Evolutionary conservation across 2,888 invertebrate species (phyloP), one percentile per base, ranked within the genome.

Genomic region (Caenorhabditis sulstoni): DNA sequence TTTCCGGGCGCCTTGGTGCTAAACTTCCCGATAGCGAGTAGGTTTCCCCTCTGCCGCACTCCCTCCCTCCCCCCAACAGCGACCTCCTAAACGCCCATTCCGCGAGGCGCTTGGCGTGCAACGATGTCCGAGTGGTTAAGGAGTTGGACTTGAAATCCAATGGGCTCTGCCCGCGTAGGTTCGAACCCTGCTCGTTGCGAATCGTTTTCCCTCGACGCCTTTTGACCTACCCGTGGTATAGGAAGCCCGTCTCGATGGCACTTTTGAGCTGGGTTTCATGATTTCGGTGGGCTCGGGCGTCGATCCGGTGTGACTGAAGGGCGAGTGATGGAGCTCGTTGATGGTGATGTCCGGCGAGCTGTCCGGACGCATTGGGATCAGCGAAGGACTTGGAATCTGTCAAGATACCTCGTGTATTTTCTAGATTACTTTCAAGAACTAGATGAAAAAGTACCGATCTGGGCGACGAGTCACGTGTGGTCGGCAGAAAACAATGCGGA

Each of bases 71-170:
- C 45, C 45, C 8, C 45, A n/a, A 4, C 45, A 12, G 45, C 45
- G 11, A 16, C 22, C 23, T 58, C 22, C 45, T 44, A 5, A 22
- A 16, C 4, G 58, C 44, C 18, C 39, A 12, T 1, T 7, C 3
- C 9, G 22, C 1, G 0, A 7, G 16, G 22, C 22, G 3, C 1
- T 18, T 2, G 1, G 2, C 49, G 50, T 39, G 73, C 81, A 67
- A 62, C 73, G 76, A 76, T 76, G 81, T 81, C 81, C 81, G 71
- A 71, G 92, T 92, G 92, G 92, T 92, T 92, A 92, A 92, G 92
- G 92, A 92, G 93, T 93, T 92, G 92, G 93, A 93, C 93, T 93
- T 92, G 93, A 93, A 93, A 93, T 93, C 93, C 92, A 92, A 93
- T 93, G 93, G 93, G 93, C 91, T 92, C 88, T 93, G 91, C 93